Evolutionary conservation across 2,113 vertebrate species (phyloP), one percentile per base, ranked within the genome.

Genomic region (Uria aalge): DNA sequence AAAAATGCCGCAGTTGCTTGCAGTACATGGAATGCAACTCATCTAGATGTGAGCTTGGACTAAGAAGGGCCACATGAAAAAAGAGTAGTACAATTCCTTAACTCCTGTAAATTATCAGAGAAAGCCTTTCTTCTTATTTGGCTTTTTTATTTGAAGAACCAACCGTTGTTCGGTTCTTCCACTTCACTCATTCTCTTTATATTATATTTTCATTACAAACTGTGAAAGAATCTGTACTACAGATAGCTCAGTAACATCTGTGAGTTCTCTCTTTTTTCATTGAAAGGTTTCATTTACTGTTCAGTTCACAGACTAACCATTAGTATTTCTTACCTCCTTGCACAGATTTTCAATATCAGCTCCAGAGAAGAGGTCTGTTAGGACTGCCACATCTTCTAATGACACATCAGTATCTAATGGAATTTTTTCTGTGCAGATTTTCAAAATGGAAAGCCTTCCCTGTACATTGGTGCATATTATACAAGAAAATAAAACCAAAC

Each of bases 341-440:
- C 99, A 99, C 16, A 99, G 98, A 96, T 99, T 99, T 95, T 98
- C 98, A 94, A 99, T 97, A 91, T 99, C 99, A 14, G 99, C 99
- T 96, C 99, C 99, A 92, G 99, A 99, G 97, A 99, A 99, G 67
- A 98, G 94, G 20, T 98, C 52, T 1, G 99, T 99, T 67, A 96
- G 93, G 21, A 68, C 78, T 27, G 99, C 99, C 52, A 99, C 86
- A 30, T 98, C 98, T 93, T 98, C 94, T 87, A 99, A 93, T 57
- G 97, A 98, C 81, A 99, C 99, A 32, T 99, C 98, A 16, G 88
- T 55, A 59, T 84, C 97, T 36, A 99, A 14, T 0, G 99, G 99
- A 95, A 99, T 99, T 24, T 92, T 97, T 81, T 98, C 83, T 3
- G 99, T 99, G 86, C 98, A 98, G 82, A 99, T 97, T 97, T 98